Percentiles rank a stretch among this genome's conserved stretches.
Evolutionary conservation across 1,140 invertebrate genomes (phyloP).

Genomic region (Anastrepha obliqua): DNA sequence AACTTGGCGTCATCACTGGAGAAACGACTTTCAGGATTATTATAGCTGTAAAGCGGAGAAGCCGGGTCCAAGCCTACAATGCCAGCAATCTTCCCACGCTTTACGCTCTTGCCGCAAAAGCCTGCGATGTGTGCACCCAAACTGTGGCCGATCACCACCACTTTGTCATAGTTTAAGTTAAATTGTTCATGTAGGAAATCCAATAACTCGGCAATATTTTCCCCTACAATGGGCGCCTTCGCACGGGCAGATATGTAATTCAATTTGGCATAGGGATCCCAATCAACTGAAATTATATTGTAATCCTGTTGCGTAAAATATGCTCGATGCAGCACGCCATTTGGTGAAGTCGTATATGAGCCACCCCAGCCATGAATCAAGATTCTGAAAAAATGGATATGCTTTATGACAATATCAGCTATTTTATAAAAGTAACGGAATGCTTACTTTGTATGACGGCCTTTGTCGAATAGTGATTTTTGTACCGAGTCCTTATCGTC

Average conservation of each 20-base stretch:
- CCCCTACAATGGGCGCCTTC: conserved; percentile 54
- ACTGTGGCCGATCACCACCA: conserved; percentile 62
- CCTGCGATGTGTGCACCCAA: conserved; percentile 75
- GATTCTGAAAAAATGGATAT: conserved; percentile 56
- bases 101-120: conserved; percentile 63
- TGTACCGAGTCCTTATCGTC: conserved; percentile 53
- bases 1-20: conserved; percentile 77
- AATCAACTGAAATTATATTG: conserved; percentile 77
- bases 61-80: conserved; percentile 74
- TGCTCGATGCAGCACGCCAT: conserved; percentile 64
- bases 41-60: conserved; percentile 57
- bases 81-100: conserved; percentile 61
- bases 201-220: conserved; percentile 58
- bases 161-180: conserved; percentile 47
- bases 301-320: conserved; percentile 72
- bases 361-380: conserved; percentile 61
- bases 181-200: conserved; percentile 58
- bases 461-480: conserved; percentile 54
- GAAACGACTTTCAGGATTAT: conserved; percentile 69
- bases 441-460: conserved; percentile 43
- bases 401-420: not conserved
- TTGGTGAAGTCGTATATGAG: conserved; percentile 54
- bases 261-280: conserved; percentile 74
- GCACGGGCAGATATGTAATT: conserved; percentile 76
- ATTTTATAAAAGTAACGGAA: not conserved